Evolutionary conservation across 2,888 invertebrate genomes (phyloP), one percentile per base, ranked within the genome.

Genomic region (Pandemis cinnamomeana): DNA sequence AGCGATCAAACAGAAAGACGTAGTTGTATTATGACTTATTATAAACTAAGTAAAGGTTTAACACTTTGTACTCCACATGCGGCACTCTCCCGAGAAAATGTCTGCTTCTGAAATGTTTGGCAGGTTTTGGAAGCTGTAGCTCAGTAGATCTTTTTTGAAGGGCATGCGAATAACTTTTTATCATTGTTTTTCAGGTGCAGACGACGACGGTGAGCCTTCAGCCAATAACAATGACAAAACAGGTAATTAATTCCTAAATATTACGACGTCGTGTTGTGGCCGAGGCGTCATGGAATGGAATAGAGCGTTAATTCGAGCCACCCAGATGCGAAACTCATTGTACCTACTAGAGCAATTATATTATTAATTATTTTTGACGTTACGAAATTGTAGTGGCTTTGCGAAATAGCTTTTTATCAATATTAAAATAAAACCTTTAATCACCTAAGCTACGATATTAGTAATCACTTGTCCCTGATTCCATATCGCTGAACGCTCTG

Each of bases 181-280:
- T 82, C 82, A 75, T 91, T 55, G 8, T 55, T 55, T 48, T 91
- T 72, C 87, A 92, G 92, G 88, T 75, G 84, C 85, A 66, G 89
- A 86, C 76, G 89, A 86, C 73, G 84, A 87, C 67, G 89, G 86
- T 13, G 86, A 86, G 62, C 80, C 82, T 20, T 61, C 83, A 61
- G 76, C 81, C n/a, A 87, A 80, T 62, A 86, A 87, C 66, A 88
- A 88, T 68, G 90, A 89, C 51, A 89, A 84, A 75, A 82, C 84
- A 78, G 89, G 92, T 93, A 80, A 75, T 77, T 78, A 11, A n/a
- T 36, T 64, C 61, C 67, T 48, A 44, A 20, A 62, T 60, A 58
- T 58, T 8, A 1, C 5, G 51, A 7, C 1, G 5, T n/a, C 51
- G n/a, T n/a, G n/a, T 48, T 13, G 6, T 5, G n/a, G 51, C 1